Evolutionary conservation across 2,888 invertebrate genomes (phyloP).

Genomic region (Epsilonema sp.): DNA sequence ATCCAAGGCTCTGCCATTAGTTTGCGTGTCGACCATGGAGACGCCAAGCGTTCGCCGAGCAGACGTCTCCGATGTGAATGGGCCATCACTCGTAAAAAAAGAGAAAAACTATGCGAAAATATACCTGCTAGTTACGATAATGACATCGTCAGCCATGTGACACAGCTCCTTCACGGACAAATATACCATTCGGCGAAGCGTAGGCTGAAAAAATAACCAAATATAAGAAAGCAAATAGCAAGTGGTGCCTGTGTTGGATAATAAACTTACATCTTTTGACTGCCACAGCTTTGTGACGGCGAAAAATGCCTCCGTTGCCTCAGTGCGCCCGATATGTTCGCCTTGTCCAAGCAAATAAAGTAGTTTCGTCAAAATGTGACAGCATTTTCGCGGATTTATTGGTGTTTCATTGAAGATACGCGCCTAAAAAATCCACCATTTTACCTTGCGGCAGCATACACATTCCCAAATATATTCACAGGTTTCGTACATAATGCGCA

Average conservation of each 20-base stretch:
- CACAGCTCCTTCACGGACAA: constrained; percentile 74
- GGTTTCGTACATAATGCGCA: neutral
- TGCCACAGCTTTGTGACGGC: constrained; percentile 98
- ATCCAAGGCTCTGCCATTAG: no score
- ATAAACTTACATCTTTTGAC: constrained; percentile 54
- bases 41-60: no score
- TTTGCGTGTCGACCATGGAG: no score
- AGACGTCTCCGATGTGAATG: no score
- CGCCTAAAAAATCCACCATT: constrained; percentile 45
- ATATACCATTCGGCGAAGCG: constrained; percentile 81
- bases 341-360: constrained; percentile 79
- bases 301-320: constrained; percentile 96
- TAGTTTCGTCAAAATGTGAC: constrained; percentile 80
- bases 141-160: constrained; percentile 86
- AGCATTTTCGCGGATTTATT: constrained; percentile 88
- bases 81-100: neutral
- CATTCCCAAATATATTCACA: neutral
- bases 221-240: neutral
- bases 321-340: constrained; percentile 68
- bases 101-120: neutral
- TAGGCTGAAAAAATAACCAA: constrained; percentile 33
- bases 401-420: constrained; percentile 92
- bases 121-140: constrained; percentile 65
- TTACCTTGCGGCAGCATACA: neutral
- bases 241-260: neutral